These are phyloP conservation scores for Rhamnusium bicolor DNA, from an alignment of 2,888 invertebrate genomes.

Conservation along the genomic window DNA sequence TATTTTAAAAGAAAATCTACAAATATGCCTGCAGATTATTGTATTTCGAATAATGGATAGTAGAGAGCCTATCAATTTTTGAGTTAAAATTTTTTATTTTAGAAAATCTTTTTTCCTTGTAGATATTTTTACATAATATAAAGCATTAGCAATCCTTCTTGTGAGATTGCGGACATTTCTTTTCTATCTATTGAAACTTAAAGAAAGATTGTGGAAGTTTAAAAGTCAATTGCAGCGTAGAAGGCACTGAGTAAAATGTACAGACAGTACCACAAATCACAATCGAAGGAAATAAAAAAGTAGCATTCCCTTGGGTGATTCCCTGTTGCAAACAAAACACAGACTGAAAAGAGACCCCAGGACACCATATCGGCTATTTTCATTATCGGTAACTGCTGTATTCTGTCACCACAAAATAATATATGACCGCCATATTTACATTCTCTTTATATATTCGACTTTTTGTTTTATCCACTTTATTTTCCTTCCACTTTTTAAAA, in stretches of 20 bases:
- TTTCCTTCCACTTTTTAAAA: neutral
- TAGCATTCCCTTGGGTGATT: slow-evolving; percentile 56
- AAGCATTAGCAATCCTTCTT: too few relatives aligned
- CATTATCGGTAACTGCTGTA: slow-evolving; percentile 64
- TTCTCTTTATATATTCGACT: slow-evolving; percentile 31
- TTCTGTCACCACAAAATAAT: slow-evolving; percentile 61
- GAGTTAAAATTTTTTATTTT: too few relatives aligned
- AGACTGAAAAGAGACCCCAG: slow-evolving; percentile 43
- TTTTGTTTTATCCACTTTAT: slow-evolving; percentile 23
- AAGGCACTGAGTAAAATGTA: slow-evolving; percentile 44
- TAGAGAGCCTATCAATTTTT: too few relatives aligned
- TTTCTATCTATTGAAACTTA: slow-evolving; percentile 32
- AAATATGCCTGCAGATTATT: too few relatives aligned
- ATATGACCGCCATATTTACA: slow-evolving; percentile 59
- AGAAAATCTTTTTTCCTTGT: too few relatives aligned
- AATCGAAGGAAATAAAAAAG: slow-evolving; percentile 61
- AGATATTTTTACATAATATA: too few relatives aligned
- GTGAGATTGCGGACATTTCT: slow-evolving; percentile 35
- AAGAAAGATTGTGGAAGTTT: slow-evolving; percentile 42
- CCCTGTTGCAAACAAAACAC: slow-evolving; percentile 48
- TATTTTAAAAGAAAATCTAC: too few relatives aligned
- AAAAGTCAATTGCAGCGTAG: slow-evolving; percentile 48
- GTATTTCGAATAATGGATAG: too few relatives aligned
- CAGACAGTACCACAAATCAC: slow-evolving; percentile 56
- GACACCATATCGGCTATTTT: slow-evolving; percentile 59